These are phyloP conservation scores for Mus musculus DNA, from an alignment of 2,113 vertebrate species.

Conservation along the genomic window DNA sequence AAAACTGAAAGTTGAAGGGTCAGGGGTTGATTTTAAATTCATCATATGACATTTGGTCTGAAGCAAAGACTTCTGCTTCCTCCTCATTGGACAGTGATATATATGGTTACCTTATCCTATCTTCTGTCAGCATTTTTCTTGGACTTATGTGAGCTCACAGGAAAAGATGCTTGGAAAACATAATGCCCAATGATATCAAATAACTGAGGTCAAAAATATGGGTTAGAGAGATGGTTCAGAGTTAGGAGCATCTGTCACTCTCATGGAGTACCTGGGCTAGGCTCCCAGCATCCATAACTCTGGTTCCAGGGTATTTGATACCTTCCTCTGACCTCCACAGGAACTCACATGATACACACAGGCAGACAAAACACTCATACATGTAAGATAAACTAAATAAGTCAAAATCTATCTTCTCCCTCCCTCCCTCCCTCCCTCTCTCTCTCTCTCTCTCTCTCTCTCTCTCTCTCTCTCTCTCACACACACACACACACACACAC, in stretches of 20 bases:
- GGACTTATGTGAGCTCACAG: neutral
- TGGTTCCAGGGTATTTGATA: neutral
- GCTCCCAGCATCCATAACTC: neutral
- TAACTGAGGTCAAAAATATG: neutral
- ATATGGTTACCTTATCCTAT: neutral
- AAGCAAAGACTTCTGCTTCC: neutral
- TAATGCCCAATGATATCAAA: neutral
- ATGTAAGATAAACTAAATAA: neutral
- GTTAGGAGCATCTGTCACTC: neutral
- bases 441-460: neutral
- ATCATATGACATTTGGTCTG: neutral
- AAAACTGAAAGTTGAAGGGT: constrained; percentile 5
- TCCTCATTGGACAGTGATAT: neutral
- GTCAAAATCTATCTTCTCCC: neutral
- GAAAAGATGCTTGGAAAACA: constrained; percentile 12
- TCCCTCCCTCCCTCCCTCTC: neutral
- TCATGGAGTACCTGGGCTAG: no score
- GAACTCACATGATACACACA: neutral
- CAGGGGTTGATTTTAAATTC: neutral
- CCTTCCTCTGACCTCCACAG: neutral
- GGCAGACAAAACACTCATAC: neutral
- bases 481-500: neutral
- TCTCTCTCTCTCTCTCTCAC: no score
- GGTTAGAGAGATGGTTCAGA: neutral
- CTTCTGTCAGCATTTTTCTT: neutral